Conservation (phyloP, 2,113 vertebrate genomes). For the Clarias macrocephalus region DNA sequence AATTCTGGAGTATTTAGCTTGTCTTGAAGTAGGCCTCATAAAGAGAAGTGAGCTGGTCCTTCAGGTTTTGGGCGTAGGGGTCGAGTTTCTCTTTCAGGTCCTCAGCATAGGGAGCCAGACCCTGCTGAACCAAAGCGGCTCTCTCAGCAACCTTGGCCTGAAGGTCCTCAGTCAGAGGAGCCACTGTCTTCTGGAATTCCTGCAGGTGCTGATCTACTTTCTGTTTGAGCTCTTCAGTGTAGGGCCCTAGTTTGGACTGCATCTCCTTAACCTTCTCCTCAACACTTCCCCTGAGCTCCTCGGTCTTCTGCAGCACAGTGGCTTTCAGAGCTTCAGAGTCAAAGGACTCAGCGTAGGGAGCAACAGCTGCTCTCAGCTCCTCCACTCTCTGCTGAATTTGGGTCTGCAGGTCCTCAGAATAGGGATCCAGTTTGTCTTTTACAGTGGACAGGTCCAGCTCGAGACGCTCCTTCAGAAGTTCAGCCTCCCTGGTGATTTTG, state of each 20-base stretch:
- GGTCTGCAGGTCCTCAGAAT: constrained; percentile 67
- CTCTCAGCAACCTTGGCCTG: constrained; percentile 57
- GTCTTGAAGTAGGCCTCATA: constrained; percentile 60
- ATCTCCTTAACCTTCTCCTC: too few relatives aligned
- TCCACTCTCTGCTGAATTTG: constrained; percentile 76
- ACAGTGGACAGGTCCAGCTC: constrained; percentile 52
- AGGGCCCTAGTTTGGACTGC: too few relatives aligned
- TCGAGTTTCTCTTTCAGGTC: constrained; percentile 62
- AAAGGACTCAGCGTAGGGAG: constrained; percentile 58
- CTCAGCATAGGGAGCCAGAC: constrained; percentile 64
- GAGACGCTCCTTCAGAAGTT: constrained; percentile 59
- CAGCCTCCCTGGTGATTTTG: constrained; percentile 57
- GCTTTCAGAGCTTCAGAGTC: constrained; percentile 56
- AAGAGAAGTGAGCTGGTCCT: constrained; percentile 55
- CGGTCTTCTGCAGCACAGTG: constrained; percentile 41
- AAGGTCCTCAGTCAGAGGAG: constrained; percentile 51
- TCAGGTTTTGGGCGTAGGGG: constrained; percentile 66
- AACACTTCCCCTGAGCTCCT: too few relatives aligned
- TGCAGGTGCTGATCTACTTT: too few relatives aligned
- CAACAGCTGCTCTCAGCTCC: constrained; percentile 69
- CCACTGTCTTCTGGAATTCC: too few relatives aligned
- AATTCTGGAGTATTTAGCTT: constrained; percentile 56
- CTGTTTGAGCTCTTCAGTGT: too few relatives aligned
- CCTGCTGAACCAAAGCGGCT: constrained; percentile 60
- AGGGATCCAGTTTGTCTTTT: constrained; percentile 63